Conservation (phyloP, 2,888 invertebrate species). For the Cephus rjabovi region DNA sequence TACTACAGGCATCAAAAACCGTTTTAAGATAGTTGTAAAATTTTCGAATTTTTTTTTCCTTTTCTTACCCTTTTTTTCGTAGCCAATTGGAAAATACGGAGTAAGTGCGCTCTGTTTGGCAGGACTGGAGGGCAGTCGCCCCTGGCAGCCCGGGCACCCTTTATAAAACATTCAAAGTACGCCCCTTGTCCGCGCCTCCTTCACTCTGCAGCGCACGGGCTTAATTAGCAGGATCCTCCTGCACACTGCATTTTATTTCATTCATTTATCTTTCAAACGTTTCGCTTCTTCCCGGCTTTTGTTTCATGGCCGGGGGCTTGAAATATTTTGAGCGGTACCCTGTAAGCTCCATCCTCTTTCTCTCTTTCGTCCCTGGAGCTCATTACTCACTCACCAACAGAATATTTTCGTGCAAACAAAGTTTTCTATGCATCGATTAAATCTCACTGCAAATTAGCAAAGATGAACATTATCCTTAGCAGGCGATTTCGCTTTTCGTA, state of each 20-base stretch:
- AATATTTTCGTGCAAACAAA: neutral
- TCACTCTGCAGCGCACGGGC: constrained; percentile 39
- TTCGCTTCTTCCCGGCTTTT: constrained; percentile 20
- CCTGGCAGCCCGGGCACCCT: constrained; percentile 23
- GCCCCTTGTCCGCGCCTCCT: constrained; percentile 30
- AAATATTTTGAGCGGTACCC: neutral
- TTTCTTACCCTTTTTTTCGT: neutral
- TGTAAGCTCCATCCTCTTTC: neutral
- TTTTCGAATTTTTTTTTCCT: neutral
- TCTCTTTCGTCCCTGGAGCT: neutral
- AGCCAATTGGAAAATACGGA: neutral
- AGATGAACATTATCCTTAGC: neutral
- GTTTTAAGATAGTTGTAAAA: neutral
- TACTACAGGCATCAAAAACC: neutral
- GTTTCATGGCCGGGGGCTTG: constrained; percentile 22
- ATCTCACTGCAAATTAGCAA: neutral
- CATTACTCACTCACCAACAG: neutral
- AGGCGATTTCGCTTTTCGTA: neutral
- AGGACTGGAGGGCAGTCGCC: neutral
- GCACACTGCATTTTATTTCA: constrained; percentile 42
- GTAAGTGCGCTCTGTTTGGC: neutral
- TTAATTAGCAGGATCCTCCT: constrained; percentile 53
- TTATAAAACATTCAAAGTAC: constrained; percentile 53
- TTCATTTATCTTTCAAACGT: constrained; percentile 46
- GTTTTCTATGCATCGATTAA: neutral